These are phyloP conservation scores for Leuctra nigra DNA, from an alignment of 2,888 invertebrate genomes.

Conservation along the genomic window DNA sequence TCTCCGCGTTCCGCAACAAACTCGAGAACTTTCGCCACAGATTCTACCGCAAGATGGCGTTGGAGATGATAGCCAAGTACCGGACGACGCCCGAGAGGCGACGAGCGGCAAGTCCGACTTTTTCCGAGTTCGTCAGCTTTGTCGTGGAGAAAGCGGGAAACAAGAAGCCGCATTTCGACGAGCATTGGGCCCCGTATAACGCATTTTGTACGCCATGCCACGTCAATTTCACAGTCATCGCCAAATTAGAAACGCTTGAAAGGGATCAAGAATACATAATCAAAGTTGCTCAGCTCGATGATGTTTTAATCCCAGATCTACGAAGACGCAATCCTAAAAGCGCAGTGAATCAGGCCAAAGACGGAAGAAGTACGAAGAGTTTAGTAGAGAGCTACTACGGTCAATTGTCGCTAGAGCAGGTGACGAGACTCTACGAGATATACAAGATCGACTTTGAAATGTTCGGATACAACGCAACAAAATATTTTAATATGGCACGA, in stretches of 20 bases:
- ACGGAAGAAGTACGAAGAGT: constrained; percentile 46
- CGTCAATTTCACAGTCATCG: constrained; percentile 56
- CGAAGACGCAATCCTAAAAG: not conserved
- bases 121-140: constrained; percentile 33
- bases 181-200: constrained; percentile 60
- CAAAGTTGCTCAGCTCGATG: not conserved
- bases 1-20: constrained; percentile 30
- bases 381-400: constrained; percentile 43
- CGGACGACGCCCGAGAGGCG: not conserved
- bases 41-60: constrained; percentile 28
- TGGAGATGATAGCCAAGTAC: constrained; percentile 22
- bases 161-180: constrained; percentile 40
- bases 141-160: constrained; percentile 27
- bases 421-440: constrained; percentile 50
- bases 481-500: constrained; percentile 25
- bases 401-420: constrained; percentile 11
- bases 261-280: constrained; percentile 39
- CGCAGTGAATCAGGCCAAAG: constrained; percentile 44
- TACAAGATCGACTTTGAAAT: constrained; percentile 62
- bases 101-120: constrained; percentile 45
- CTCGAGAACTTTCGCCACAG: constrained; percentile 26
- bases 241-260: constrained; percentile 55
- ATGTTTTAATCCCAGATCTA: not conserved
- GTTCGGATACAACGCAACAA: constrained; percentile 55
- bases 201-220: constrained; percentile 59